A percentile compares a stretch with the other conserved stretches of the same genome.
These are phyloP conservation scores for Psettodes erumei DNA, from an alignment of 2,113 vertebrate species.

Conservation along the genomic window DNA sequence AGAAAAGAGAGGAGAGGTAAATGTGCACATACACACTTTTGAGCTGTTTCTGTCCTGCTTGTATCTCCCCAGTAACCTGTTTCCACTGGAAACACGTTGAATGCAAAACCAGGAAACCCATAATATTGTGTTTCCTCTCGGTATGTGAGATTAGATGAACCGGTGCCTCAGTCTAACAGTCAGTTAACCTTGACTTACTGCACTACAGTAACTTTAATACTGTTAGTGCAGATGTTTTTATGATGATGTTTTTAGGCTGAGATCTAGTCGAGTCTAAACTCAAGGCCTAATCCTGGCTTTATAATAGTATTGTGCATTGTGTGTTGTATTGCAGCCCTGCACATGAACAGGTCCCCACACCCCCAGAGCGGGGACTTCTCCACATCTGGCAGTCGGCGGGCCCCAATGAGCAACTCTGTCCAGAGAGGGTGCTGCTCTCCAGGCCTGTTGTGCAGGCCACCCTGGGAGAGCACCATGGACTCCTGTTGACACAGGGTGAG, in stretches of 20 bases:
- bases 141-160: background rate
- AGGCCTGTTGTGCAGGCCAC: constrained; percentile 90
- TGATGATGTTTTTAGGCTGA: background rate
- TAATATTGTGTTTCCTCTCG: background rate
- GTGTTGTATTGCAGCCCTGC: constrained; percentile 39
- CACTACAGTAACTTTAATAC: background rate
- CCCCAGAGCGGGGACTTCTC: constrained; percentile 88
- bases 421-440: constrained; percentile 86
- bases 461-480: constrained; percentile 89
- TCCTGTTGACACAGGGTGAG: constrained; percentile 91
- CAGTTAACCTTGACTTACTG: background rate
- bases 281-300: background rate
- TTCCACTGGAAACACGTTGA: constrained; percentile 14
- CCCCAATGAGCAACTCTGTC: constrained; percentile 80
- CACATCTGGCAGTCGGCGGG: constrained; percentile 86
- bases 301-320: background rate
- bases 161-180: background rate
- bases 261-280: background rate
- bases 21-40: constrained; percentile 7
- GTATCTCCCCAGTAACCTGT: background rate
- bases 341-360: constrained; percentile 75
- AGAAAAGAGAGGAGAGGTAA: constrained; percentile 71
- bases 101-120: background rate
- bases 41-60: background rate
- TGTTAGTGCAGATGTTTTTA: background rate